phyloP scores from a whole-genome alignment of 2,113 vertebrate genomes.

The Rhinoderma darwinii region DNA sequence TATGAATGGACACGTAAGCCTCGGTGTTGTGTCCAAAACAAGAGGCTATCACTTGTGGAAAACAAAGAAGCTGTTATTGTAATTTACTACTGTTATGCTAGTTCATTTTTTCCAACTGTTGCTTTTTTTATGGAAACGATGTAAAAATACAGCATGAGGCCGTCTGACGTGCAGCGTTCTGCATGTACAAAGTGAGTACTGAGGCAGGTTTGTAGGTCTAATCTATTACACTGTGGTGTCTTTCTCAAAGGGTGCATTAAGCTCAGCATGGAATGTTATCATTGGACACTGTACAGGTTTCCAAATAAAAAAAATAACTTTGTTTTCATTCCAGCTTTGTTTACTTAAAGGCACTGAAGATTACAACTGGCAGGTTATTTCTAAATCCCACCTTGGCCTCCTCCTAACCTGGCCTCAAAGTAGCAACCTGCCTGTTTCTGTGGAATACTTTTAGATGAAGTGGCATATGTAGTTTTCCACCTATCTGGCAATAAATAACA shows the following conservation, averaged over 20 bases:
- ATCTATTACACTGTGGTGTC: conserved; percentile 68
- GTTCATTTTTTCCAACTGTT: conserved; percentile 56
- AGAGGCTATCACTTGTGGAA: conserved; percentile 48
- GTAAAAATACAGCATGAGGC: conserved; percentile 66
- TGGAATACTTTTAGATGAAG: conserved; percentile 21
- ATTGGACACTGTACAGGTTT: conserved; percentile 73
- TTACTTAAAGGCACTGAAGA: conserved; percentile 75
- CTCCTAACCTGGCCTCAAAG: conserved; percentile 34
- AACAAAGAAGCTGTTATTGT: conserved; percentile 56
- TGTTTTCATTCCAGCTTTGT: conserved; percentile 76
- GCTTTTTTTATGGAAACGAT: conserved; percentile 55
- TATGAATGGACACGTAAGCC: conserved; percentile 29
- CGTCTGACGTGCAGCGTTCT: conserved; percentile 62
- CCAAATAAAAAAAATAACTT: conserved; percentile 65
- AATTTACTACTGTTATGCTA: conserved; percentile 61
- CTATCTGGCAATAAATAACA: conserved; percentile 56
- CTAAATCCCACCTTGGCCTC: conserved; percentile 63
- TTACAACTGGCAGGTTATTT: conserved; percentile 72
- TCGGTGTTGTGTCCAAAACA: conserved; percentile 57
- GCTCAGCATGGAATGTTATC: conserved; percentile 74
- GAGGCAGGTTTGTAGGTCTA: conserved; percentile 58
- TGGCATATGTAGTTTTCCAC: conserved; percentile 59
- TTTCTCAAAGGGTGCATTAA: conserved; percentile 70
- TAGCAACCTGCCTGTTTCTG: conserved; percentile 66
- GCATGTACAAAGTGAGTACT: conserved; percentile 68